phyloP scores from a whole-genome alignment of 2,797 vertebrate genomes.

The Trematomus bernacchii region DNA sequence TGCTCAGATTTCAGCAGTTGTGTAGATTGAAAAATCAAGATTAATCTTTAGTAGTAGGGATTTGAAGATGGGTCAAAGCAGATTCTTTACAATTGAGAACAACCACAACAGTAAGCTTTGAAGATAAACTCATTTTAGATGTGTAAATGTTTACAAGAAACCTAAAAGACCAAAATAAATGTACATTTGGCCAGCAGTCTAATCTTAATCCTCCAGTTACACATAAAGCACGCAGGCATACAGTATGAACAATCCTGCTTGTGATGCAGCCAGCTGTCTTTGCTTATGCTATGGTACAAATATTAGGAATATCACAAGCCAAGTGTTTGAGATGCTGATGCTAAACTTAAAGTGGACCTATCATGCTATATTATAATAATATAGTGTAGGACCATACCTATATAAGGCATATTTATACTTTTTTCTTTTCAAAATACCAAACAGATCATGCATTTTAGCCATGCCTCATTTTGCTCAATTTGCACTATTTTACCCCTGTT shows the following conservation, averaged over 20 bases:
- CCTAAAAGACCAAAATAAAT: background rate
- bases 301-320: background rate
- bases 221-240: background rate
- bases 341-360: background rate
- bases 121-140: conserved; percentile 3
- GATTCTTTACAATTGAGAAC: background rate
- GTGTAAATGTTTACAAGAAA: background rate
- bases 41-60: background rate
- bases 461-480: no score
- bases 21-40: background rate
- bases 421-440: no score
- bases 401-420: no score
- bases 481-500: no score
- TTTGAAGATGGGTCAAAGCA: background rate
- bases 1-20: background rate
- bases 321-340: background rate
- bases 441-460: no score
- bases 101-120: background rate
- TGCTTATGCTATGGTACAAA: background rate
- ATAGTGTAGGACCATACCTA: no score
- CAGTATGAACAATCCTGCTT: background rate
- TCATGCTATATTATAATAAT: no score
- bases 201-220: background rate
- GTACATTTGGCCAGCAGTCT: background rate
- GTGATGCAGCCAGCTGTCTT: background rate